Conservation (phyloP, 2,797 vertebrate species). For the Toxotes lorentzi region DNA sequence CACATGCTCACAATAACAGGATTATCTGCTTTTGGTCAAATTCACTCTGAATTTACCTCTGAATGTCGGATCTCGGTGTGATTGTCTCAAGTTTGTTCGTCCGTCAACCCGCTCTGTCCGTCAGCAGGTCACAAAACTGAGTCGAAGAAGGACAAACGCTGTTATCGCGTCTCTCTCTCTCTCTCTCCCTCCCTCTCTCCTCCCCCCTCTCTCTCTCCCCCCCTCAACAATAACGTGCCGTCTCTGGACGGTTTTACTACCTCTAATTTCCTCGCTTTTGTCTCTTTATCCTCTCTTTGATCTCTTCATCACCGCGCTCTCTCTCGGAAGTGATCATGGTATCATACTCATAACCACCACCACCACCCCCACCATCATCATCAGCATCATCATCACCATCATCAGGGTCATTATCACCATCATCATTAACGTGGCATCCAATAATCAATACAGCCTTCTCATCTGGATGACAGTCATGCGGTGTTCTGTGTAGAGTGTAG, state of each 20-base stretch:
- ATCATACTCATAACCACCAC: constrained; percentile 55
- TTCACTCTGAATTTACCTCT: constrained; percentile 72
- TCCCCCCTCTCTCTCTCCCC: constrained; percentile 6
- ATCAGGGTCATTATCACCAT: background rate
- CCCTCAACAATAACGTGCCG: constrained; percentile 58
- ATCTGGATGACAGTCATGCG: constrained; percentile 6
- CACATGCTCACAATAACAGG: constrained; percentile 10
- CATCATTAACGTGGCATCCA: constrained; percentile 14
- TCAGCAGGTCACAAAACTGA: constrained; percentile 77
- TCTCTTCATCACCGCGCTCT: constrained; percentile 46
- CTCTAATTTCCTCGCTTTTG: constrained; percentile 39
- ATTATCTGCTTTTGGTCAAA: background rate
- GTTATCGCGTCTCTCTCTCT: constrained; percentile 59
- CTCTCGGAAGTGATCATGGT: constrained; percentile 59
- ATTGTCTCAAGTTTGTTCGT: constrained; percentile 74
- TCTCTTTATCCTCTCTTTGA: constrained; percentile 28
- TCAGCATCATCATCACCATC: constrained; percentile 18
- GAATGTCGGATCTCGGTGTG: constrained; percentile 49
- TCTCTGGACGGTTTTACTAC: constrained; percentile 52
- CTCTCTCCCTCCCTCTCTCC: constrained; percentile 37
- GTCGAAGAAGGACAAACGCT: constrained; percentile 79
- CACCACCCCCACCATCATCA: constrained; percentile 14
- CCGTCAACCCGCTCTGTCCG: constrained; percentile 62
- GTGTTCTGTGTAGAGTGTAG: background rate
- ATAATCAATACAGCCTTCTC: constrained; percentile 21